Conservation (phyloP, 2,888 invertebrate species). For the Caprella mutica region DNA sequence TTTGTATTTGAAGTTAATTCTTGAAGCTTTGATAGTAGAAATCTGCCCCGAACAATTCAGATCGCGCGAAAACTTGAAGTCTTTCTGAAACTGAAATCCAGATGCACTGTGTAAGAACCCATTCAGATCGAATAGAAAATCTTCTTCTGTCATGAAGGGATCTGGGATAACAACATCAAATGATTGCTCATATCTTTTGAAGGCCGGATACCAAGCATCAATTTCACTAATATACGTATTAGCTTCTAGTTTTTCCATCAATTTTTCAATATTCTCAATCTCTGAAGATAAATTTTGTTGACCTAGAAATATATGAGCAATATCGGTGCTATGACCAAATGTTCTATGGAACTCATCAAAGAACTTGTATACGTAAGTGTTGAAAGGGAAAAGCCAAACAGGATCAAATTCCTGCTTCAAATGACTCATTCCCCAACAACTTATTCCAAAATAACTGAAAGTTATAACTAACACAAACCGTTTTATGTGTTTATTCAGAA, state of each 20-base stretch:
- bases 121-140: conserved; percentile 54
- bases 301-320: conserved; percentile 22
- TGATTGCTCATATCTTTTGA: conserved; percentile 22
- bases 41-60: conserved; percentile 53
- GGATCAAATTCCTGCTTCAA: conserved; percentile 68
- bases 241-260: conserved; percentile 11
- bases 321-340: conserved; percentile 53
- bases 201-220: conserved; percentile 49
- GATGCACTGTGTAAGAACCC: conserved; percentile 57
- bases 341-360: conserved; percentile 47
- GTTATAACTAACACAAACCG: conserved; percentile 44
- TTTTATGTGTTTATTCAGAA: conserved; percentile 38
- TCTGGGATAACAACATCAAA: conserved; percentile 12
- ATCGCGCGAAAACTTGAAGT: conserved; percentile 50
- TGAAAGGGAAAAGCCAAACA: conserved; percentile 63
- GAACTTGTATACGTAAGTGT: conserved; percentile 55
- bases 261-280: conserved; percentile 17
- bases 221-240: conserved; percentile 43
- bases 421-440: conserved; percentile 43
- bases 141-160: conserved; percentile 33
- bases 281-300: conserved; percentile 15
- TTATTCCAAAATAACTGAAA: conserved; percentile 16
- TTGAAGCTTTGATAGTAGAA: conserved; percentile 47
- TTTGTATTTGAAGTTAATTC: conserved; percentile 47
- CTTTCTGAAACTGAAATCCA: conserved; percentile 54